These are phyloP conservation scores for Nycteola revayana DNA, from an alignment of 2,888 invertebrate genomes.

Conservation along the genomic window DNA sequence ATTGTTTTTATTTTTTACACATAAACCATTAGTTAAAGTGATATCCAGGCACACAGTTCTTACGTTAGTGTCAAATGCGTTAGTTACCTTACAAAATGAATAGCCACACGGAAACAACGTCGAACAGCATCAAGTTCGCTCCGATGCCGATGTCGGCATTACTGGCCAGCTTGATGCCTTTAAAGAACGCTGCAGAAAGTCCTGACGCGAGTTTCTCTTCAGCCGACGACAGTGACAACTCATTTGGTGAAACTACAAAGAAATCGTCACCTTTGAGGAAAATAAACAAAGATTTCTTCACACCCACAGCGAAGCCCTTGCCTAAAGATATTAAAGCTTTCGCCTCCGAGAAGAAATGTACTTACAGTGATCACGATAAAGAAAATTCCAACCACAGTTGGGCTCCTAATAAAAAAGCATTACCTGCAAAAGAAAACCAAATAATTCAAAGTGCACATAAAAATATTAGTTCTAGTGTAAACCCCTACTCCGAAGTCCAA, in stretches of 20 bases:
- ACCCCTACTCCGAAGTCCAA: constrained; percentile 43
- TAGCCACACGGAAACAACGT: constrained; percentile 61
- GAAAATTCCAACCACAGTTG: constrained; percentile 49
- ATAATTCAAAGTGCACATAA: constrained; percentile 38
- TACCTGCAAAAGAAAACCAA: constrained; percentile 45
- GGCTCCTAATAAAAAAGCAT: constrained; percentile 42
- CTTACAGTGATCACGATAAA: constrained; percentile 46
- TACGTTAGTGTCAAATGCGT: constrained; percentile 14
- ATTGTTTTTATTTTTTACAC: no score
- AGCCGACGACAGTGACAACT: constrained; percentile 63
- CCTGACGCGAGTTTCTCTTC: constrained; percentile 56
- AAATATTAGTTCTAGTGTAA: constrained; percentile 21
- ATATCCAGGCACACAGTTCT: not conserved
- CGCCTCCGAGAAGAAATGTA: constrained; percentile 54
- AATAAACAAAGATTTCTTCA: constrained; percentile 43
- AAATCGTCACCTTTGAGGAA: constrained; percentile 39
- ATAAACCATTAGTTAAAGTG: no score
- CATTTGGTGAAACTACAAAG: constrained; percentile 48
- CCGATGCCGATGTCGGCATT: constrained; percentile 75
- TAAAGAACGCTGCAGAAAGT: constrained; percentile 49
- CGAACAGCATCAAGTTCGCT: constrained; percentile 68
- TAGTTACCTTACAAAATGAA: constrained; percentile 41
- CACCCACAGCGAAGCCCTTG: constrained; percentile 47
- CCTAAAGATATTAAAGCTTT: constrained; percentile 46
- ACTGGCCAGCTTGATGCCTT: constrained; percentile 62